phyloP scores from a whole-genome alignment of 2,888 invertebrate genomes.

The Ophion obscuratus region DNA sequence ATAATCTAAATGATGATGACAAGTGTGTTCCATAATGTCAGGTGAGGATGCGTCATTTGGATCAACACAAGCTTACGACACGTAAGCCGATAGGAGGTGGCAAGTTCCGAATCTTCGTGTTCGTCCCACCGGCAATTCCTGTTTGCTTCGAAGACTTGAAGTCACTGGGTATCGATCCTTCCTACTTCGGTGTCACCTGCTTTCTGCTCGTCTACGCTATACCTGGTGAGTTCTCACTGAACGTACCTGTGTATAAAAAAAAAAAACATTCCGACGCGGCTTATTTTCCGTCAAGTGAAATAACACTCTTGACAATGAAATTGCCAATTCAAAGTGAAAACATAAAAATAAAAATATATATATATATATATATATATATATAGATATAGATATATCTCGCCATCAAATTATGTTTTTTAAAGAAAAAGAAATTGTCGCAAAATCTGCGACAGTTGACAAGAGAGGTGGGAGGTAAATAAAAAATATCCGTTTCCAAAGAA shows the following conservation, averaged over 20 bases:
- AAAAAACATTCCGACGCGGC: neutral
- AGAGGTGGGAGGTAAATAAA: no score
- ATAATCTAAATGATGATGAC: neutral
- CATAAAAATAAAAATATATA: no score
- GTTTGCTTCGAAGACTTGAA: constrained; percentile 89
- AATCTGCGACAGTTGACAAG: no score
- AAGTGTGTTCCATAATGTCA: constrained; percentile 36
- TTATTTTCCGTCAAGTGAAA: neutral
- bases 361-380: neutral
- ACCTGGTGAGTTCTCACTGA: constrained; percentile 86
- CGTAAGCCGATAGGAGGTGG: constrained; percentile 59
- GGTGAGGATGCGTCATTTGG: constrained; percentile 74
- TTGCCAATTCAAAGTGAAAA: neutral
- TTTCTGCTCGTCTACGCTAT: constrained; percentile 91
- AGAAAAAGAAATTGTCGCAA: no score
- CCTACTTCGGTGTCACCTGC: constrained; percentile 88
- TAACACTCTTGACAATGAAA: neutral
- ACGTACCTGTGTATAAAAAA: neutral
- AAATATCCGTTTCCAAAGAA: no score
- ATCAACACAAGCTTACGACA: constrained; percentile 73
- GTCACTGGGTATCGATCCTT: constrained; percentile 85
- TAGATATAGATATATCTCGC: neutral
- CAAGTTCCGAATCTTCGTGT: constrained; percentile 50
- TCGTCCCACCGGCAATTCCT: constrained; percentile 82
- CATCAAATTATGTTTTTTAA: no score